A percentile compares a stretch with the other conserved stretches of the same genome.
Conservation (phyloP, 1,140 invertebrate genomes). For the Pogonognathellus flavescens region DNA sequence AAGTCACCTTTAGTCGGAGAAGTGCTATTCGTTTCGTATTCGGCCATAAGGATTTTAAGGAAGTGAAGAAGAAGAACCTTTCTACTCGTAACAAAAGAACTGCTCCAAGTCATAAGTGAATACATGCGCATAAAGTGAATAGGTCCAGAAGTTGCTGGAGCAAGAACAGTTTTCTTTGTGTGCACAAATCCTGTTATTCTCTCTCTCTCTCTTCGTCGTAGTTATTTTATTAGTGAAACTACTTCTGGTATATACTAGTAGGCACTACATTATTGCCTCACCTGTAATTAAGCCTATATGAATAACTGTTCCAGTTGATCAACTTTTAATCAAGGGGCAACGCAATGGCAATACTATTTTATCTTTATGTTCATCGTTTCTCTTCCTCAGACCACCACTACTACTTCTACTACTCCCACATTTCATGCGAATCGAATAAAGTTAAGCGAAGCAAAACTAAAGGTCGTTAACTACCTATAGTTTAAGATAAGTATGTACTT, state of each 20-base stretch:
- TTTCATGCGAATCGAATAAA: not conserved
- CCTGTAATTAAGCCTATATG: slow-evolving; percentile 9
- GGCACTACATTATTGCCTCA: not conserved
- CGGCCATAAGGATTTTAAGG: not conserved
- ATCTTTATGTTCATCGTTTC: slow-evolving; percentile 13
- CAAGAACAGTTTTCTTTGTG: slow-evolving; percentile 15
- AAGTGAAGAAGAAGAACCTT: not conserved
- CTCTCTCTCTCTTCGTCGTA: not conserved
- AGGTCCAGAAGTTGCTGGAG: too few species aligned
- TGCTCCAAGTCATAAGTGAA: not conserved
- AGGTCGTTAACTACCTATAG: not conserved
- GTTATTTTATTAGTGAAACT: too few species aligned
- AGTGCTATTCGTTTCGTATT: too few species aligned
- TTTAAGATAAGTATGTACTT: not conserved
- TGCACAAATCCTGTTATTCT: slow-evolving; percentile 31
- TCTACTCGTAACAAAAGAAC: not conserved
- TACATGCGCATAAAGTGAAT: slow-evolving; percentile 1
- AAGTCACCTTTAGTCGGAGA: too few species aligned
- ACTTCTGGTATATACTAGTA: too few species aligned
- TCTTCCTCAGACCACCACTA: too few species aligned
- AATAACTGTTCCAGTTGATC: slow-evolving; percentile 24
- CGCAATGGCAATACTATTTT: not conserved
- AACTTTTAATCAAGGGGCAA: slow-evolving; percentile 23
- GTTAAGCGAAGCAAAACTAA: not conserved
- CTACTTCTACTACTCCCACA: not conserved